Conservation (phyloP, 2,888 invertebrate genomes). For the Oeneis ivallda region DNA sequence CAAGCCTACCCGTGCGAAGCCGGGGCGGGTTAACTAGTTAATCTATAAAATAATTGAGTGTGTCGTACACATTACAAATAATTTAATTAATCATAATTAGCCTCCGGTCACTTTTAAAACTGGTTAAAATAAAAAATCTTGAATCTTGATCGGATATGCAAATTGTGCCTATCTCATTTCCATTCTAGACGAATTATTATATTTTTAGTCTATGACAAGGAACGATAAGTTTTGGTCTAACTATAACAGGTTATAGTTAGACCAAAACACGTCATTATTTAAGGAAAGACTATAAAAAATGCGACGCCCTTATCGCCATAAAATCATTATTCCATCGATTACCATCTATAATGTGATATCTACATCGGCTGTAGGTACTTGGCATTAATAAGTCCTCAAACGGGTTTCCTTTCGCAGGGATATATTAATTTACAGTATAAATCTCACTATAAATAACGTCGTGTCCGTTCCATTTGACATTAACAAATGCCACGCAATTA, state of each 20-base stretch:
- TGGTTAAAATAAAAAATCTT: conserved; percentile 1
- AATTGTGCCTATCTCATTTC: background rate
- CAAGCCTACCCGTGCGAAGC: no score
- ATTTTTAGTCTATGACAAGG: no score
- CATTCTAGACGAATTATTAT: no score
- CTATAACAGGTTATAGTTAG: no score
- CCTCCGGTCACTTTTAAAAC: background rate
- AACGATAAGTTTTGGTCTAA: no score
- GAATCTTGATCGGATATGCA: background rate
- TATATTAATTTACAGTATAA: conserved; percentile 29
- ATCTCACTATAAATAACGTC: conserved; percentile 22
- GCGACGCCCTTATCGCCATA: conserved; percentile 20
- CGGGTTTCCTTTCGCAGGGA: conserved; percentile 23
- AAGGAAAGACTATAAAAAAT: conserved; percentile 7
- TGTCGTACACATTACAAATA: conserved; percentile 12
- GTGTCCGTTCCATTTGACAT: conserved; percentile 22
- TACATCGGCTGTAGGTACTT: conserved; percentile 11
- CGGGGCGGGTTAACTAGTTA: no score
- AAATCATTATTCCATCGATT: conserved; percentile 21
- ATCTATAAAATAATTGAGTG: conserved; percentile 13
- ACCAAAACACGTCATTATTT: background rate
- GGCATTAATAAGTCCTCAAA: conserved; percentile 16
- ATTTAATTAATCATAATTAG: conserved; percentile 17
- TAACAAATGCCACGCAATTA: conserved; percentile 29
- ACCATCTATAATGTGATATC: conserved; percentile 22